Percentiles rank a stretch among this genome's conserved stretches.
Evolutionary conservation across 2,797 vertebrate genomes (phyloP).

Genomic region (Helostoma temminkii): DNA sequence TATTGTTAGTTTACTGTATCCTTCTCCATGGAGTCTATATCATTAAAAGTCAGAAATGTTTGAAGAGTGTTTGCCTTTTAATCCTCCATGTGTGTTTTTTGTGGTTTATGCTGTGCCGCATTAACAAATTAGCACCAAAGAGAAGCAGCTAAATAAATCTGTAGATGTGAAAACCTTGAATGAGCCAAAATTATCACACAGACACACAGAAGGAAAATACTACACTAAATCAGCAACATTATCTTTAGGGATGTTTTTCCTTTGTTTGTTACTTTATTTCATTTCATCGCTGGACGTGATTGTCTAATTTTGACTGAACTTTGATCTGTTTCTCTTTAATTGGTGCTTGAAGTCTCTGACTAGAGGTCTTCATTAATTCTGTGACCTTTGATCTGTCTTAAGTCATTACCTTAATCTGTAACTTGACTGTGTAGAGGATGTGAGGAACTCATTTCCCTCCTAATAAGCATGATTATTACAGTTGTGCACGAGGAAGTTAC

Average conservation of each 20-base stretch:
- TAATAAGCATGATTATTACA: slow-evolving; percentile 75
- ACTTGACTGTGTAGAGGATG: slow-evolving; percentile 55
- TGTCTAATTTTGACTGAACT: slow-evolving; percentile 51
- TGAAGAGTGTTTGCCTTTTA: slow-evolving; percentile 44
- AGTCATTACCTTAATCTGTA: slow-evolving; percentile 72
- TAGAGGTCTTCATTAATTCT: slow-evolving; percentile 65
- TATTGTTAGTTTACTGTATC: slow-evolving; percentile 47
- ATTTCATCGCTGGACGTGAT: slow-evolving; percentile 4
- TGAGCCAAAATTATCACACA: slow-evolving; percentile 38
- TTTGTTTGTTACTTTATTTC: slow-evolving; percentile 35
- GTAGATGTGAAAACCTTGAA: slow-evolving; percentile 42
- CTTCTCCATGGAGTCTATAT: slow-evolving; percentile 32
- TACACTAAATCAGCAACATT: slow-evolving; percentile 31
- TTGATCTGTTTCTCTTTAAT: slow-evolving; percentile 62
- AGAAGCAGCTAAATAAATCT: slow-evolving; percentile 44
- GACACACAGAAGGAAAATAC: slow-evolving; percentile 29
- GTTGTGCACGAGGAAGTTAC: slow-evolving; percentile 59
- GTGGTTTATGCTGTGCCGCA: slow-evolving; percentile 30
- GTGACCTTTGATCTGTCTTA: slow-evolving; percentile 72
- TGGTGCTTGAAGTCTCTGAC: slow-evolving; percentile 57
- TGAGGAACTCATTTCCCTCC: slow-evolving; percentile 64
- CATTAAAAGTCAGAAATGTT: slow-evolving; percentile 49
- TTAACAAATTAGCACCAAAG: slow-evolving; percentile 37
- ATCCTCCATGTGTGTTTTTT: slow-evolving; percentile 24
- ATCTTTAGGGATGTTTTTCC: slow-evolving; percentile 32